Evolutionary conservation across 2,113 vertebrate species (phyloP).

Genomic region (Oreochromis spilurus): DNA sequence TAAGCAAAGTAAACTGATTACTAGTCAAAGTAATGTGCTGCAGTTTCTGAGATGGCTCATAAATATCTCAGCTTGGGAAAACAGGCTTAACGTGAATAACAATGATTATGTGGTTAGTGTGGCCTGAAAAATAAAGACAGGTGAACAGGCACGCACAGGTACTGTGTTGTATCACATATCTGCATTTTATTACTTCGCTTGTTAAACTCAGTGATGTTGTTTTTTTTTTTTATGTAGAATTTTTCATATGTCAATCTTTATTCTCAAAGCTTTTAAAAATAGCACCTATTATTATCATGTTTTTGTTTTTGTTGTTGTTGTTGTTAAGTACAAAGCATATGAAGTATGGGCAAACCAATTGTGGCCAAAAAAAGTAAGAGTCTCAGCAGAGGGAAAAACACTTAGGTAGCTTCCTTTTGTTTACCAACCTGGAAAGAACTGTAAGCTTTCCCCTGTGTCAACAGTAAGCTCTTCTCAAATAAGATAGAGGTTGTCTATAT

Average conservation of each 20-base stretch:
- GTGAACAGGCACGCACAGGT: constrained; percentile 55
- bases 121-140: neutral
- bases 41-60: neutral
- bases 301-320: neutral
- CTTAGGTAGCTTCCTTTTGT: neutral
- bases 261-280: neutral
- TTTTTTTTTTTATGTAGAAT: neutral
- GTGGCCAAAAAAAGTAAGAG: neutral
- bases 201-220: constrained; percentile 9
- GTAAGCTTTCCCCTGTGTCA: neutral
- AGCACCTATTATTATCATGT: neutral
- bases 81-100: constrained; percentile 14
- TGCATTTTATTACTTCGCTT: constrained; percentile 15
- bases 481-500: neutral
- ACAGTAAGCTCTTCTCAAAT: neutral
- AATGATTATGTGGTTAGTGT: neutral
- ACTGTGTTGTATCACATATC: neutral
- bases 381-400: neutral
- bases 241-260: neutral
- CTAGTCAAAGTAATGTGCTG: neutral
- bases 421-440: neutral
- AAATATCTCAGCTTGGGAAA: neutral
- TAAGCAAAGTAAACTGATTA: constrained; percentile 16
- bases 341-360: neutral
- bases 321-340: neutral